phyloP scores from a whole-genome alignment of 2,113 vertebrate genomes.

The mouse (Mus musculus) region DNA sequence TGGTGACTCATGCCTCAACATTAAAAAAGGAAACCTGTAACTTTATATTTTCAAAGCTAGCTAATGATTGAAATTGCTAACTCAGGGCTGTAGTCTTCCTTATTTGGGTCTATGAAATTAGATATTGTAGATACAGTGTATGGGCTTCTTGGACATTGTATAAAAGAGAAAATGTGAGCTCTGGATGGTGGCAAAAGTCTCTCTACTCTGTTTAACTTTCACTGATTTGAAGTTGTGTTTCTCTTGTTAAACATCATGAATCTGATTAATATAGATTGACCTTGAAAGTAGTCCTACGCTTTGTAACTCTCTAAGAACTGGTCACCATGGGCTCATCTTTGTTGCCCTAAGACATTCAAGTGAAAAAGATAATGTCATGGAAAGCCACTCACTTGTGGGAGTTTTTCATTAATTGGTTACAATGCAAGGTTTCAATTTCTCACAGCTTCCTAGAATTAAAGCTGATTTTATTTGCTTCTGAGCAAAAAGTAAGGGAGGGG shows the following conservation, averaged over 20 bases:
- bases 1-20: slow-evolving; percentile 79
- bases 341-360: not conserved
- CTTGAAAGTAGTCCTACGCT: not conserved
- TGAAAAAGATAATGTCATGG: not conserved
- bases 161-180: not conserved
- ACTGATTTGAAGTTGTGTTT: not conserved
- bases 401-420: not conserved
- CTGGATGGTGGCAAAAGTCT: not conserved
- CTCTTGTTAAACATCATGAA: not conserved
- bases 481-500: not conserved
- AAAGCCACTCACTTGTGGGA: not conserved
- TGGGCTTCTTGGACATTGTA: not conserved
- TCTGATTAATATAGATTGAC: slow-evolving; percentile 12
- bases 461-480: not conserved
- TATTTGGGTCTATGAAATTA: slow-evolving; percentile 26
- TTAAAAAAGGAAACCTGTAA: slow-evolving; percentile 70
- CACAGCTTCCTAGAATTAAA: not conserved
- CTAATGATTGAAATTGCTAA: slow-evolving; percentile 59
- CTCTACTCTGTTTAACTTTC: not conserved
- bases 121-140: slow-evolving; percentile 4
- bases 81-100: slow-evolving; percentile 36
- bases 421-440: not conserved
- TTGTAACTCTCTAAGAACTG: not conserved
- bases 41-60: slow-evolving; percentile 61
- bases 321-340: not conserved